Percentiles rank a stretch among this genome's conserved stretches.
These are phyloP conservation scores for Microctonus aethiopoides DNA, from an alignment of 2,888 invertebrate genomes.

Conservation along the genomic window DNA sequence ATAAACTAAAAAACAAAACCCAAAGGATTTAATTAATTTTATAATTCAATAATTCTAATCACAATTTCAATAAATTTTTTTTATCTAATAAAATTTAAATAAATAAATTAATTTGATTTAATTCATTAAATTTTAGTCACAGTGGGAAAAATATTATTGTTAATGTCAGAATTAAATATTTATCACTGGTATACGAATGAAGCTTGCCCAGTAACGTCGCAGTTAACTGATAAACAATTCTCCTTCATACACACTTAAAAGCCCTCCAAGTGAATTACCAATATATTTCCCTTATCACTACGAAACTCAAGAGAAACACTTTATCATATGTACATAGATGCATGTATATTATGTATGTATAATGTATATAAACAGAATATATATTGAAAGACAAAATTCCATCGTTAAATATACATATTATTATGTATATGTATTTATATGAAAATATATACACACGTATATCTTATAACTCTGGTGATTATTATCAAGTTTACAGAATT, in stretches of 20 bases:
- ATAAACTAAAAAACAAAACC: too few species aligned
- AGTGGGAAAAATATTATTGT: neutral
- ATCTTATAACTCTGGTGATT: constrained; percentile 13
- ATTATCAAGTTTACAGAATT: constrained; percentile 23
- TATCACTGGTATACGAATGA: neutral
- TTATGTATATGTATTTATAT: too few species aligned
- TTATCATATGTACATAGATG: constrained; percentile 30
- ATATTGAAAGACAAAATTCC: neutral
- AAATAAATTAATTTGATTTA: too few species aligned
- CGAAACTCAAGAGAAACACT: constrained; percentile 44
- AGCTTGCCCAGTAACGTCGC: constrained; percentile 41
- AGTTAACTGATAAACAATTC: constrained; percentile 56
- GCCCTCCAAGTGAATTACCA: constrained; percentile 44
- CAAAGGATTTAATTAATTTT: too few species aligned
- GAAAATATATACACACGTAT: constrained; percentile 32
- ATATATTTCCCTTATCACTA: constrained; percentile 44
- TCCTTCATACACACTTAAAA: constrained; percentile 34
- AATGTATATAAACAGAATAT: neutral
- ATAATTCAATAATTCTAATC: too few species aligned
- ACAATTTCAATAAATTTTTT: too few species aligned
- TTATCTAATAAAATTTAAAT: too few species aligned
- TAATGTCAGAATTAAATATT: neutral
- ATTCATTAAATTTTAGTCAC: too few species aligned
- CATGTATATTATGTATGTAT: constrained; percentile 28
- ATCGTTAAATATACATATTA: constrained; percentile 25